Conservation (phyloP, 2,113 vertebrate genomes). For the Daboia siamensis region DNA sequence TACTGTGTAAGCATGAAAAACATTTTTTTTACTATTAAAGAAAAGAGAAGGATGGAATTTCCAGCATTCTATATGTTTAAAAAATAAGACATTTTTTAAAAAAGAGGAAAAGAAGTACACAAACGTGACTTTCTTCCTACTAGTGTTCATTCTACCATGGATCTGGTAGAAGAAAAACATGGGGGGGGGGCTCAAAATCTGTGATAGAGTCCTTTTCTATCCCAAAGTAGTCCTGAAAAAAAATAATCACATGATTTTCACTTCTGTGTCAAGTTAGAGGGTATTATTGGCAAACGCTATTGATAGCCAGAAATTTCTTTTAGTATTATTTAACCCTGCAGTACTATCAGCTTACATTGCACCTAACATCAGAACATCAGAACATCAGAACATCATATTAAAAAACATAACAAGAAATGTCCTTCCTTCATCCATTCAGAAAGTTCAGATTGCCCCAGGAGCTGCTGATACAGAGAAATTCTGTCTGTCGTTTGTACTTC, state of each 20-base stretch:
- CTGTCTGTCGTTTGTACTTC: no score
- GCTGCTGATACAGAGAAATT: no score
- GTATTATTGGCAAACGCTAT: not conserved
- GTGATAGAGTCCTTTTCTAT: not conserved
- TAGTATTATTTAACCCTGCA: slow-evolving; percentile 8
- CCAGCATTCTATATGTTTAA: not conserved
- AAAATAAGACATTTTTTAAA: not conserved
- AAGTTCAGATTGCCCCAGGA: no score
- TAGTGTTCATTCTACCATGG: not conserved
- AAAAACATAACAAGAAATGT: no score
- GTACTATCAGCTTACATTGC: not conserved
- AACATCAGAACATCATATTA: no score
- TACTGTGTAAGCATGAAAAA: not conserved
- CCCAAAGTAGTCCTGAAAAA: not conserved
- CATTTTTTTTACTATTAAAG: not conserved
- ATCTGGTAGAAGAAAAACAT: not conserved
- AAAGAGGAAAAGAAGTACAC: not conserved
- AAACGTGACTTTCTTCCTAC: not conserved
- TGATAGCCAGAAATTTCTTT: not conserved
- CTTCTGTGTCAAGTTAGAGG: not conserved
- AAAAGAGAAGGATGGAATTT: not conserved
- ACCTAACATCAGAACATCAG: no score
- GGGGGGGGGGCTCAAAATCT: not conserved
- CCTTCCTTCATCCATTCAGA: no score
- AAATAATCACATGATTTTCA: not conserved